Evolutionary conservation across 2,888 invertebrate species (phyloP), one percentile per base, ranked within the genome.

Genomic region (Fragum sueziense): DNA sequence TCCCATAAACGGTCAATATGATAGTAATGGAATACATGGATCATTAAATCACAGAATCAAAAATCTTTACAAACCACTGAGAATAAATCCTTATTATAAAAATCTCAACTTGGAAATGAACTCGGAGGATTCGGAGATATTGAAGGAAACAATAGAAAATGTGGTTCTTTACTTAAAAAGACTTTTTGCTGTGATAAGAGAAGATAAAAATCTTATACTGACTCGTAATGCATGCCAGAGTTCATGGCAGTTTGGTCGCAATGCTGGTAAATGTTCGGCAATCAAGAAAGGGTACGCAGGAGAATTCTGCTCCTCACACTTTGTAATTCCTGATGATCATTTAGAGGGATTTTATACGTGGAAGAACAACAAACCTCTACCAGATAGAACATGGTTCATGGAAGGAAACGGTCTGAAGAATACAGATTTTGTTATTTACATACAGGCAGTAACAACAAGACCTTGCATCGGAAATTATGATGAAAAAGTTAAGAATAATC

Each of bases 391-490:
- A 41, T 76, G 86, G 57, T 81, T 85, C 47, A 70, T 75, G 22
- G 79, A 77, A 51, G 93, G 92, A 3, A 41, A 72, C 29, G 93
- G 93, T 22, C 37, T 92, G 3, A 75, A 70, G 7, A 77, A 90
- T 74, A 84, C 90, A 41, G 92, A 93, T 76, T 91, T 87, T 81
- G 83, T 92, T 6, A 79, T 93, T n/a, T 92, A 92, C 85, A 87
- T 92, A 27, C 86, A 85, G 31, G 86, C 89, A 29, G 31, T 83
- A 22, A 84, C 84, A 17, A 88, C 90, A 27, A 65, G 67, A 29
- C 76, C 84, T 41, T 88, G 89, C 72, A 22, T 76, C 27, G 33
- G 54, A 47, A 76, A 74, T 22, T 74, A 76, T 70, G 37, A 70
- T 14, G 14, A 52, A 29, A 33, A 70, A 67, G 29, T 72, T 86